Conservation (phyloP, 2,113 vertebrate genomes). For the Athene noctua region DNA sequence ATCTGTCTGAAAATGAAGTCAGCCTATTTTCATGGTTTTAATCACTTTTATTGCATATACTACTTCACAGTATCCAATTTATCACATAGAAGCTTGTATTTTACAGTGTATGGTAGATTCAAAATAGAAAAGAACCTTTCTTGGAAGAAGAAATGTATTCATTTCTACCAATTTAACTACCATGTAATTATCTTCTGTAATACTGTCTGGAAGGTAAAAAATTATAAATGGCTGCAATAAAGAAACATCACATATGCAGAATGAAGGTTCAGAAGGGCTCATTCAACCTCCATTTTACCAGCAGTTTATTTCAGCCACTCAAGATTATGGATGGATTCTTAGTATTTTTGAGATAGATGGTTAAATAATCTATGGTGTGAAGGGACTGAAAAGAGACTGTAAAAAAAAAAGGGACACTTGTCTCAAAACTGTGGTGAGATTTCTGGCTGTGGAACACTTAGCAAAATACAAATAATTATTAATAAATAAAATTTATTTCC, state of each 20-base stretch:
- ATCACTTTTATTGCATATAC: conserved; percentile 22
- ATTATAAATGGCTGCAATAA: conserved; percentile 43
- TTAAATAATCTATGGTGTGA: background rate
- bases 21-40: conserved; percentile 12
- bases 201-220: conserved; percentile 44
- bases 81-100: background rate
- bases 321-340: background rate
- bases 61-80: conserved; percentile 13
- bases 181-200: conserved; percentile 46
- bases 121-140: conserved; percentile 27
- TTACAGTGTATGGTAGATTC: background rate
- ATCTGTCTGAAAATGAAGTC: conserved; percentile 16
- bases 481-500: background rate
- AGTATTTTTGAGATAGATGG: background rate
- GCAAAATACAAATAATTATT: background rate
- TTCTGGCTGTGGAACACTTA: background rate
- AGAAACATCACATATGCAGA: background rate
- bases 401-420: background rate
- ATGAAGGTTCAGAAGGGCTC: conserved; percentile 6
- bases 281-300: background rate
- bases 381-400: background rate
- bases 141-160: conserved; percentile 28
- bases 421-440: background rate
- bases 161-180: conserved; percentile 39
- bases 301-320: background rate